These are phyloP conservation scores for Chaetoderma sp. DNA, from an alignment of 2,888 invertebrate genomes.

Conservation along the genomic window DNA sequence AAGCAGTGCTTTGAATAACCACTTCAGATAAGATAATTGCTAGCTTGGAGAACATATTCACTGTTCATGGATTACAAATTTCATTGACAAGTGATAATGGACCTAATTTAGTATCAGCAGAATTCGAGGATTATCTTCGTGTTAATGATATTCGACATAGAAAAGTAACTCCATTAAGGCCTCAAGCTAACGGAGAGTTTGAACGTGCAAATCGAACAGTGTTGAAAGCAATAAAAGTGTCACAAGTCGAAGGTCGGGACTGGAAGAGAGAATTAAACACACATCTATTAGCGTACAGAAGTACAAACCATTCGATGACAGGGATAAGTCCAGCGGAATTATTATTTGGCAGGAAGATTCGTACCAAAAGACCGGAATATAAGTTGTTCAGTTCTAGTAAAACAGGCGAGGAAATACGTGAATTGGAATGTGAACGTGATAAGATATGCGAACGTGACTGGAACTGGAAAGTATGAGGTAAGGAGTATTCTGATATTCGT, in stretches of 20 bases:
- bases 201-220: conserved; percentile 12
- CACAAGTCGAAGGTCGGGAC: conserved; percentile 5
- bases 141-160: conserved; percentile 7
- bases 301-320: conserved; percentile 22
- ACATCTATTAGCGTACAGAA: conserved; percentile 9
- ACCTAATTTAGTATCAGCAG: conserved; percentile 1
- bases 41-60: conserved; percentile 8
- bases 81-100: conserved; percentile 22
- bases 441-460: too few relatives aligned
- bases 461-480: too few relatives aligned
- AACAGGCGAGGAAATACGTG: too few relatives aligned
- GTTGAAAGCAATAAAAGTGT: conserved; percentile 15
- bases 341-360: conserved; percentile 17
- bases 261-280: conserved; percentile 5
- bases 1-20: conserved; percentile 7
- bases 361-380: conserved; percentile 16
- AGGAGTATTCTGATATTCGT: background rate
- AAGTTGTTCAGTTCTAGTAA: too few relatives aligned
- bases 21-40: conserved; percentile 13
- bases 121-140: conserved; percentile 10
- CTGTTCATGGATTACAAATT: conserved; percentile 6
- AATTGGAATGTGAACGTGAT: too few relatives aligned
- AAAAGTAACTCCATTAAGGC: conserved; percentile 12
- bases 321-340: conserved; percentile 2
- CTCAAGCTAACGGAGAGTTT: conserved; percentile 17